These are phyloP conservation scores for Molossus alvarezi DNA, from an alignment of 2,797 vertebrate genomes.

Conservation along the genomic window DNA sequence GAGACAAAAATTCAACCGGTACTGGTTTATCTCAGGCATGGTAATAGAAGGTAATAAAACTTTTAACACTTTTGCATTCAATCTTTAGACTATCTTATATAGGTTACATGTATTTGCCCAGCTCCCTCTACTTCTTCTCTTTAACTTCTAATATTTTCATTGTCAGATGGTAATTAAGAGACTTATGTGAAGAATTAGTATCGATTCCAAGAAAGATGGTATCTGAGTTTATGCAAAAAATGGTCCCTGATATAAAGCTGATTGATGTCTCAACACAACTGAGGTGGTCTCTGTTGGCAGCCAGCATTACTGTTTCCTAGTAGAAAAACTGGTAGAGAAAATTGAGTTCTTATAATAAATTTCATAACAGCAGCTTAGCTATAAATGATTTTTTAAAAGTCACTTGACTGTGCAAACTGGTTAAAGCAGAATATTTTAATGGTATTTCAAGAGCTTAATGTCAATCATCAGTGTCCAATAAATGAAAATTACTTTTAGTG, in stretches of 20 bases:
- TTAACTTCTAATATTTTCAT: constrained; percentile 2
- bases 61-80: neutral
- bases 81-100: constrained; percentile 11
- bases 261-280: constrained; percentile 44
- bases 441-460: constrained; percentile 84
- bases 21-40: neutral
- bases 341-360: constrained; percentile 81
- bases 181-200: neutral
- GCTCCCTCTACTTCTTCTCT: neutral
- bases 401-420: constrained; percentile 82
- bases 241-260: constrained; percentile 24
- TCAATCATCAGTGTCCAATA: constrained; percentile 84
- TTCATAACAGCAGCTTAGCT: constrained; percentile 68
- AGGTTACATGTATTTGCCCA: constrained; percentile 1
- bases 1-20: neutral
- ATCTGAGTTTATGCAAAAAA: constrained; percentile 47
- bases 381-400: constrained; percentile 83
- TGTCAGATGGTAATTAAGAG: constrained; percentile 21
- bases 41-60: neutral
- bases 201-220: neutral
- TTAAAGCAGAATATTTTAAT: constrained; percentile 84
- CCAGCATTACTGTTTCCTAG: constrained; percentile 52
- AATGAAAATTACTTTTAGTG: constrained; percentile 83
- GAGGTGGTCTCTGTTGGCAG: neutral
- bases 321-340: constrained; percentile 71